Evolutionary conservation across 1,140 invertebrate genomes (phyloP).

Genomic region (Papilio machaon): DNA sequence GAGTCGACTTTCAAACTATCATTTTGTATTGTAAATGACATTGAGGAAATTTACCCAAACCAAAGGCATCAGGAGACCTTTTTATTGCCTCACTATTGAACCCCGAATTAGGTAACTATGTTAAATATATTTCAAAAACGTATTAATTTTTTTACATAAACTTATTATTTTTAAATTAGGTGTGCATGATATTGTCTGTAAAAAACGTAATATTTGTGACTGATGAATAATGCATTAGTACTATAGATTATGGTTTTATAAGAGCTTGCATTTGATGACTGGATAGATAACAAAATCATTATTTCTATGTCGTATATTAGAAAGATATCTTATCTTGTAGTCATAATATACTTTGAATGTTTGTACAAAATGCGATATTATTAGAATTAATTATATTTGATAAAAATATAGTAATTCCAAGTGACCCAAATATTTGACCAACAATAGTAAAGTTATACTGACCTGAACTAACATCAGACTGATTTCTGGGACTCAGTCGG

Average conservation of each 20-base stretch:
- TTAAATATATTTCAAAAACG: too few relatives aligned
- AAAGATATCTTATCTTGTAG: background rate
- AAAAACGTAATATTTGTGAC: background rate
- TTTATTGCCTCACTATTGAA: too few relatives aligned
- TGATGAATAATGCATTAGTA: background rate
- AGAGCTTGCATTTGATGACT: background rate
- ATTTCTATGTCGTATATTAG: background rate
- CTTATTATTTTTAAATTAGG: too few relatives aligned
- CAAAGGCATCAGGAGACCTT: too few relatives aligned
- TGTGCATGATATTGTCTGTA: background rate
- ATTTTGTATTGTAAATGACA: too few relatives aligned
- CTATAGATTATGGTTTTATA: background rate
- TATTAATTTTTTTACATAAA: too few relatives aligned
- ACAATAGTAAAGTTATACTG: conserved; percentile 42
- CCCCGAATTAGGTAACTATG: too few relatives aligned
- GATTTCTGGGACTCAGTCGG: conserved; percentile 85
- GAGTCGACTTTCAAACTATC: too few relatives aligned
- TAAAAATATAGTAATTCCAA: background rate
- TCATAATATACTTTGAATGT: background rate
- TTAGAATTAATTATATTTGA: background rate
- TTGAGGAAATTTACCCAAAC: too few relatives aligned
- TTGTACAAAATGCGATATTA: background rate
- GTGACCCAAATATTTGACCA: background rate
- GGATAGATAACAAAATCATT: background rate
- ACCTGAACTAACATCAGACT: conserved; percentile 88